A percentile compares a stretch with the other conserved stretches of the same genome.
phyloP scores from a whole-genome alignment of 2,888 invertebrate species.

The Empis livida region DNA sequence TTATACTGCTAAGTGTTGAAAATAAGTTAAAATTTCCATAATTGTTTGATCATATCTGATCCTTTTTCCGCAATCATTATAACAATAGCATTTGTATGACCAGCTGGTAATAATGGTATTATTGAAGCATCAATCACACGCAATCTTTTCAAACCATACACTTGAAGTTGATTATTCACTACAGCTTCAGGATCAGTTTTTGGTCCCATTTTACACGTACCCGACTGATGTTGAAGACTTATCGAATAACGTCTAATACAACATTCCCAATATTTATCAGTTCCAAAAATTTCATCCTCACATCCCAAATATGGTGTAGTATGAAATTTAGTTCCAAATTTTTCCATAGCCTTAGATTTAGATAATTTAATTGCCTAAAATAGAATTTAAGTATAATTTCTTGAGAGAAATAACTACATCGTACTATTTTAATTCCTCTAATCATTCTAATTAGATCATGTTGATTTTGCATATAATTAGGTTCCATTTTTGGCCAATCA shows the following conservation, averaged over 20 bases:
- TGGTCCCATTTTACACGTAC: slow-evolving; percentile 59
- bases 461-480: slow-evolving; percentile 66
- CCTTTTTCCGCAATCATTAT: slow-evolving; percentile 50
- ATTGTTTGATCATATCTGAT: slow-evolving; percentile 41
- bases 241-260: slow-evolving; percentile 55
- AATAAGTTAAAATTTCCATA: slow-evolving; percentile 27
- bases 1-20: too few relatives aligned
- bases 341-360: slow-evolving; percentile 40
- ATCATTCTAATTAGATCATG: slow-evolving; percentile 61
- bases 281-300: slow-evolving; percentile 43
- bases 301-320: slow-evolving; percentile 55
- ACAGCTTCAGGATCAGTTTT: slow-evolving; percentile 43
- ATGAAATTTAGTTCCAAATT: slow-evolving; percentile 40
- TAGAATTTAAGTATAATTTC: background rate
- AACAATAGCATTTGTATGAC: slow-evolving; percentile 44
- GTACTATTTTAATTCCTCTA: slow-evolving; percentile 60
- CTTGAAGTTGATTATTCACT: slow-evolving; percentile 46
- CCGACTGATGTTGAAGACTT: slow-evolving; percentile 56
- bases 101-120: slow-evolving; percentile 44
- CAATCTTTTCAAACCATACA: slow-evolving; percentile 40
- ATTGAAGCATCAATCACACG: slow-evolving; percentile 46
- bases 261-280: slow-evolving; percentile 63
- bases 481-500: slow-evolving; percentile 62
- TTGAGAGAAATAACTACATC: slow-evolving; percentile 10
- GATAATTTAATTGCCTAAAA: slow-evolving; percentile 44